phyloP scores from a whole-genome alignment of 2,113 vertebrate genomes.

The Microcebus murinus region DNA sequence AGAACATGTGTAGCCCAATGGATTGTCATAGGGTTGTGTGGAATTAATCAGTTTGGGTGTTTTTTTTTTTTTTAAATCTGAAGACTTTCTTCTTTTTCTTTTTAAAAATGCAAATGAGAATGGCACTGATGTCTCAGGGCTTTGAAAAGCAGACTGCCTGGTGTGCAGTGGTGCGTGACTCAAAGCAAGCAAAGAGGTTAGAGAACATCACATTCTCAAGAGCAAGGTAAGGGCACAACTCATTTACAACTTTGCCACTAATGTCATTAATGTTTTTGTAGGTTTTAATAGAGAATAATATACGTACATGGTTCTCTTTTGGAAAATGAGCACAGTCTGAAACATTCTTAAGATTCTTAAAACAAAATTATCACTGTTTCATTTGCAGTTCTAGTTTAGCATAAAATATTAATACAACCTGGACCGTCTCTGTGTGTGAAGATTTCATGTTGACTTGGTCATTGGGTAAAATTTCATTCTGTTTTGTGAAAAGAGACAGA shows the following conservation, averaged over 20 bases:
- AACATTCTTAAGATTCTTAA: not conserved
- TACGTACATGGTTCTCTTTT: not conserved
- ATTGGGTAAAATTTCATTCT: constrained; percentile 27
- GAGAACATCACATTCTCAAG: not conserved
- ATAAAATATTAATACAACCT: not conserved
- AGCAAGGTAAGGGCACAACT: not conserved
- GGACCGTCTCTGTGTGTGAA: not conserved
- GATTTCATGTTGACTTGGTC: not conserved
- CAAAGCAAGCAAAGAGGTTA: not conserved
- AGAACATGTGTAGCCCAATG: not conserved
- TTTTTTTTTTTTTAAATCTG: not conserved
- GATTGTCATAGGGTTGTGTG: not conserved
- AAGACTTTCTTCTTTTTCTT: not conserved
- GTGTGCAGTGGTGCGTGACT: not conserved
- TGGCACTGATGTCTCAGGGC: not conserved
- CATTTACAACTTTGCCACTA: not conserved
- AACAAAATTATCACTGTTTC: not conserved
- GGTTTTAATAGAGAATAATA: not conserved
- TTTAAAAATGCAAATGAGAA: constrained; percentile 39
- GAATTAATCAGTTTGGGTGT: not conserved
- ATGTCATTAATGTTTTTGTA: not conserved
- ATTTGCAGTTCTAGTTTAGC: not conserved
- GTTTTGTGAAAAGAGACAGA: not conserved
- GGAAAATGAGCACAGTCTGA: not conserved
- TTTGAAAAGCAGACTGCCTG: not conserved